Evolutionary conservation across 2,797 vertebrate genomes (phyloP), one percentile per base, ranked within the genome.

Genomic region (Chaenodraco wilsoni): DNA sequence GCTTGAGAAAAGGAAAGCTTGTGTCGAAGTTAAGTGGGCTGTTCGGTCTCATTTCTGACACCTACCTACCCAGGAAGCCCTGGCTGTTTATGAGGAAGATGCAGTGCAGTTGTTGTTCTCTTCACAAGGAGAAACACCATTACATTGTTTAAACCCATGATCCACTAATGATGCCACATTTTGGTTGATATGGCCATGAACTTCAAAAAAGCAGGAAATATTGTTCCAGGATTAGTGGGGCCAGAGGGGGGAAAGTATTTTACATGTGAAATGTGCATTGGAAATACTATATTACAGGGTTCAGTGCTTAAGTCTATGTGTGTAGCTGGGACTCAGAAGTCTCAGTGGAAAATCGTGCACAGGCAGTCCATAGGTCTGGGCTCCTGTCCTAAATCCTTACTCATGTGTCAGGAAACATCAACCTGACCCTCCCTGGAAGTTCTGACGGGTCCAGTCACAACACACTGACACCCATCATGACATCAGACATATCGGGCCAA

Each of bases 391-490:
- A 65, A 78, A 58, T 78, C 65, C 79, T 87, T 61, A 68, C 60
- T 82, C 72, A 78, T 83, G 74, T 84, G 70, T 87, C 81, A 84
- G 61, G 74, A 74, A 43, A 41, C 59, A 87, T 83, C 48, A 84
- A 56, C 65, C 57, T 56, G 62, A 85, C 63, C 76, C 65, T 87
- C 60, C 62, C 66, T 83, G 86, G 78, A 89, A 87, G 81, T 83
- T 89, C 51, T 77, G 83, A 87, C 76, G 69, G 65, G 46, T 87
- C 78, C 33, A 54, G 54, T 69, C 57, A 54, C 65, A 67, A 31
- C 44, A 40, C 7, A 48, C 60, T 69, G 55, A 85, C 83, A 88
- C 89, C 88, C 88, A 85, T 44, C 71, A 84, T 88, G 84, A 91
- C 83, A 85, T 91, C 80, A 81, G 74, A 44, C 71, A 23, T n/a